Conservation (phyloP, 2,113 vertebrate species). For the Platysternon megacephalum region DNA sequence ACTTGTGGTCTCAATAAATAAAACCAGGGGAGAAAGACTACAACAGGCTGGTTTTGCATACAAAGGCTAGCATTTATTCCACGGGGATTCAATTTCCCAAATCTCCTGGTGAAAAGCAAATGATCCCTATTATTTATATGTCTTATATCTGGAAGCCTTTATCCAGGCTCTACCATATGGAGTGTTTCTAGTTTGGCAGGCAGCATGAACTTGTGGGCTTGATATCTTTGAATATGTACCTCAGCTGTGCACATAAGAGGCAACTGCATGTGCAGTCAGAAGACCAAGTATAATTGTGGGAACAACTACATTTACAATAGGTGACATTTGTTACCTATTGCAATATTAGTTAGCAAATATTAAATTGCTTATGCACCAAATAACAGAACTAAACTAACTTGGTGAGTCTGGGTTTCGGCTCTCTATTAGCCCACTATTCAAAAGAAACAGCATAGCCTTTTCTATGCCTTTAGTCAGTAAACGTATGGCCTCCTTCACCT, state of each 20-base stretch:
- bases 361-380: background rate
- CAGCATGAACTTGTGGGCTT: background rate
- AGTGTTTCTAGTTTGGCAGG: background rate
- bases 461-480: background rate
- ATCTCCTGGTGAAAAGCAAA: background rate
- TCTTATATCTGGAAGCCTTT: accelerated
- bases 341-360: background rate
- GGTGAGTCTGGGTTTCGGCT: background rate
- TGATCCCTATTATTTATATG: background rate
- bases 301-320: background rate
- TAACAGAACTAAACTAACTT: background rate
- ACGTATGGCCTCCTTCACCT: background rate
- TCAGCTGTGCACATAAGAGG: background rate
- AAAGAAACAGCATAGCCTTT: background rate
- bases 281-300: background rate
- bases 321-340: background rate
- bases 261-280: background rate
- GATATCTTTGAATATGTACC: background rate
- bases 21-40: conserved; percentile 2
- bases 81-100: background rate
- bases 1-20: background rate
- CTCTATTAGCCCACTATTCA: background rate
- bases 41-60: background rate
- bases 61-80: background rate
- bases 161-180: background rate